Evolutionary conservation across 1,140 invertebrate genomes (phyloP).

Genomic region (Asobara japonica): DNA sequence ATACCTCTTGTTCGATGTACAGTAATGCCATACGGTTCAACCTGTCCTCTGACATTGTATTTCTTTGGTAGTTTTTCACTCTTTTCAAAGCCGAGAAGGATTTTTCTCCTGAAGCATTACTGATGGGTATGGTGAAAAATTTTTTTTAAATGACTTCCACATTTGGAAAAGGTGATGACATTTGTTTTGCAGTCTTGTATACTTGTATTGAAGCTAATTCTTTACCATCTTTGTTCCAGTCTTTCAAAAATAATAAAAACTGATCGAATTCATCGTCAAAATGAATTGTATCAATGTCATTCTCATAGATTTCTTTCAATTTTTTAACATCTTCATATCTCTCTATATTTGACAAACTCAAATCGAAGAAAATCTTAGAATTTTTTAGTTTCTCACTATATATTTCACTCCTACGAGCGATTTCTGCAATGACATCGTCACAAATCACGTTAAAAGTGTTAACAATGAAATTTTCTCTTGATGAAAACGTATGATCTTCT

Average conservation of each 20-base stretch:
- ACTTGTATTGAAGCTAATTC: neutral
- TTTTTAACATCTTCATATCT: neutral
- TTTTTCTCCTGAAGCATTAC: constrained; percentile 41
- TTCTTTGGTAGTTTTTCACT: constrained; percentile 38
- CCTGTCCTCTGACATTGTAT: constrained; percentile 36
- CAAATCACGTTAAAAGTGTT: no score
- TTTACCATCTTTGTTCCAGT: neutral
- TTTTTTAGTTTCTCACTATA: neutral
- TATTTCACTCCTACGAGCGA: constrained; percentile 30
- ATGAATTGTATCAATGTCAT: neutral
- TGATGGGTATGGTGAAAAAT: constrained; percentile 37
- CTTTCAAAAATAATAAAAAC: neutral
- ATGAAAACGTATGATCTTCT: no score
- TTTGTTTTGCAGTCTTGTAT: neutral
- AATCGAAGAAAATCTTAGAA: neutral
- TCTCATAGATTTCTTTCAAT: neutral
- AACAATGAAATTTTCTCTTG: no score
- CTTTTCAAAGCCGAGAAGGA: constrained; percentile 40
- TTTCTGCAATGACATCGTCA: constrained; percentile 30
- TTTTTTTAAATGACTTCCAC: constrained; percentile 27
- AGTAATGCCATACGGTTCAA: constrained; percentile 34
- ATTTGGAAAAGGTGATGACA: constrained; percentile 16
- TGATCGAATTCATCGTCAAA: neutral
- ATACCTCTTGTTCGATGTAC: constrained; percentile 38
- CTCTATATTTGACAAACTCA: neutral